Conservation (phyloP, 2,888 invertebrate species). For the Dendrolimus pini region DNA sequence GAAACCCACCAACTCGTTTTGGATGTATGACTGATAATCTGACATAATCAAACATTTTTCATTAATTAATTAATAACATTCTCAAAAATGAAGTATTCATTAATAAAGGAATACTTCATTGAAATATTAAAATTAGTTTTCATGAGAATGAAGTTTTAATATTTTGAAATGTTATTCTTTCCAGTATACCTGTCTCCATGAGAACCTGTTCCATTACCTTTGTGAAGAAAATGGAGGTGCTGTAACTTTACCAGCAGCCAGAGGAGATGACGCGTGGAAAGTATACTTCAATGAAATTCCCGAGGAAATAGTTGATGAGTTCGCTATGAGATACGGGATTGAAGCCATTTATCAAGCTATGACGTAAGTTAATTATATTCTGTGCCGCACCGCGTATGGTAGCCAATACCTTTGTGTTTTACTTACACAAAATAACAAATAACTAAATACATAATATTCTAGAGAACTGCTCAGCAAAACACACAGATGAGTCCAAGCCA, state of each 20-base stretch:
- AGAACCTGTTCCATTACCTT: constrained; percentile 98
- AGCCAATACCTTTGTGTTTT: too few relatives aligned
- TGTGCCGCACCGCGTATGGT: too few relatives aligned
- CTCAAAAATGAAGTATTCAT: background rate
- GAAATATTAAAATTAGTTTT: background rate
- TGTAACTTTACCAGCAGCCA: constrained; percentile 93
- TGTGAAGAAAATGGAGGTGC: constrained; percentile 95
- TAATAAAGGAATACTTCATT: background rate
- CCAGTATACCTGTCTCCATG: constrained; percentile 97
- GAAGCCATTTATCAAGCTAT: constrained; percentile 99
- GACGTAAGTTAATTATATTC: constrained; percentile 83
- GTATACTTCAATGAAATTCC: constrained; percentile 98
- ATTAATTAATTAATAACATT: background rate
- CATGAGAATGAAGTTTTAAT: too few relatives aligned
- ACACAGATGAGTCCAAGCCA: too few relatives aligned
- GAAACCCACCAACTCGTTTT: background rate
- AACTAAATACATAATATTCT: too few relatives aligned
- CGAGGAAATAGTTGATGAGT: constrained; percentile 99
- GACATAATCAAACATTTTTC: background rate
- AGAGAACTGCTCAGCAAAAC: too few relatives aligned
- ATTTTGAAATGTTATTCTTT: background rate
- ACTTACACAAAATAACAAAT: too few relatives aligned
- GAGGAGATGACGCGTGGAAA: constrained; percentile 99
- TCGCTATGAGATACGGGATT: constrained; percentile 99
- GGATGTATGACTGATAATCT: background rate